phyloP scores from a whole-genome alignment of 64 coral and sea anemone species.

The Catalaphyllia jardinei region DNA sequence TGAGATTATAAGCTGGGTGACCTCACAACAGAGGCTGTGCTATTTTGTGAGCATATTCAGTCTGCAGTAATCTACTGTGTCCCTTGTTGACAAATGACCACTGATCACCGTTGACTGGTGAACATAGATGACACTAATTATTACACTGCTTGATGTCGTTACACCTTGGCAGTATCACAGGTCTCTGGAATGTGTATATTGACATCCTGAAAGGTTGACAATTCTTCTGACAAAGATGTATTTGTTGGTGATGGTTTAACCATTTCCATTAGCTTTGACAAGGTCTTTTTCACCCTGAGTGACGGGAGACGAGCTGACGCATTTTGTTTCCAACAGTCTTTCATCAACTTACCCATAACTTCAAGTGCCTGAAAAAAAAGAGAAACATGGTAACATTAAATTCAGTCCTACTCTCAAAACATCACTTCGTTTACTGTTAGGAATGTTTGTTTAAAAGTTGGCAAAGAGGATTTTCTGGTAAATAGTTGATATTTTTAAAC shows the following conservation, averaged over 20 bases:
- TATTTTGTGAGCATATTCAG: too few species aligned
- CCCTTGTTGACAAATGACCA: too few species aligned
- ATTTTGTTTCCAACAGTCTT: slow-evolving; percentile 93
- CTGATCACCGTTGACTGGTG: background rate
- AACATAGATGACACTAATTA: background rate
- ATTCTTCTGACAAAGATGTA: slow-evolving; percentile 26
- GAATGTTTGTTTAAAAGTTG: too few species aligned
- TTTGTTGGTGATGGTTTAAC: slow-evolving; percentile 51
- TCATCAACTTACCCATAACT: slow-evolving; percentile 80
- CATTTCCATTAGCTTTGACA: slow-evolving; percentile 83
- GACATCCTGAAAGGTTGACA: background rate
- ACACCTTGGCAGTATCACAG: background rate
- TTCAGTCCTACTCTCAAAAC: background rate
- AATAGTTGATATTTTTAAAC: background rate
- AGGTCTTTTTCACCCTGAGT: slow-evolving; percentile 89
- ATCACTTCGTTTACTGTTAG: background rate
- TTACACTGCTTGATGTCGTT: background rate
- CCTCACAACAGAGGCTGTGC: too few species aligned
- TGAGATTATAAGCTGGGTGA: too few species aligned
- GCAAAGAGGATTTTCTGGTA: background rate
- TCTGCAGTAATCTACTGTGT: too few species aligned
- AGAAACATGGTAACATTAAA: background rate
- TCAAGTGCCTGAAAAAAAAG: slow-evolving; percentile 68
- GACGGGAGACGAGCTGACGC: slow-evolving; percentile 89
- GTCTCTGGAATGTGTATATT: slow-evolving; percentile 42